Evolutionary conservation across 2,797 vertebrate species (phyloP).

Genomic region (Acrossocheilus fasciatus): DNA sequence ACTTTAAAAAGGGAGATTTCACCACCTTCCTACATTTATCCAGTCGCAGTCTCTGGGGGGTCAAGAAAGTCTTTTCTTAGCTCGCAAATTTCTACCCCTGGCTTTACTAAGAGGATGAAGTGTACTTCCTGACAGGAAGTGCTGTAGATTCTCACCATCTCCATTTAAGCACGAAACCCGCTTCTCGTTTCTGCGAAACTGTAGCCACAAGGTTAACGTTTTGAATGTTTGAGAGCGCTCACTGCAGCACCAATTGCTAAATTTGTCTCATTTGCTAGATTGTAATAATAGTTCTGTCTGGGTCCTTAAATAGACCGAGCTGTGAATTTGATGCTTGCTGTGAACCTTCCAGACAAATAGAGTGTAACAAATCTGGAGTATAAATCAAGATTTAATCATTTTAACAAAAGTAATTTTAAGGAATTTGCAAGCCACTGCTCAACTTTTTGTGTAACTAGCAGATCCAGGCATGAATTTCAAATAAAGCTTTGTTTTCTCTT

Average conservation of each 20-base stretch:
- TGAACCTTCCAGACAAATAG: conserved; percentile 9
- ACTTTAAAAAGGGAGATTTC: conserved; percentile 24
- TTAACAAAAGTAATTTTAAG: background rate
- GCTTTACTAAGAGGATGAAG: conserved; percentile 11
- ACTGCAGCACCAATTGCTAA: conserved; percentile 68
- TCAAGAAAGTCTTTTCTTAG: background rate
- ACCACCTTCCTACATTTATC: background rate
- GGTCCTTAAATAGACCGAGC: conserved; percentile 41
- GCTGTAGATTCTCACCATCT: conserved; percentile 18
- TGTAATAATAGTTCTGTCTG: conserved; percentile 51
- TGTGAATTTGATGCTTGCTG: background rate
- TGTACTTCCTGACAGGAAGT: conserved; percentile 29
- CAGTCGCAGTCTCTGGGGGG: background rate
- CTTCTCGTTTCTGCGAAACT: conserved; percentile 17
- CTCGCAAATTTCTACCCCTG: background rate
- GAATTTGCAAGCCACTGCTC: background rate
- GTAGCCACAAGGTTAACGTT: conserved; percentile 61
- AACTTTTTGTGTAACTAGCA: background rate
- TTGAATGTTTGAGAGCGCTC: conserved; percentile 48
- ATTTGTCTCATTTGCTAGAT: conserved; percentile 73
- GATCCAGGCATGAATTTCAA: background rate
- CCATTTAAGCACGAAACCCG: conserved; percentile 63
- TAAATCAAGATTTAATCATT: background rate
- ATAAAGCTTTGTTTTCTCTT: background rate
- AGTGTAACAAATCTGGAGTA: background rate